These are phyloP conservation scores for Zoroaster sp. DNA, from an alignment of 53 echinoderm and acorn worm species.

Conservation along the genomic window DNA sequence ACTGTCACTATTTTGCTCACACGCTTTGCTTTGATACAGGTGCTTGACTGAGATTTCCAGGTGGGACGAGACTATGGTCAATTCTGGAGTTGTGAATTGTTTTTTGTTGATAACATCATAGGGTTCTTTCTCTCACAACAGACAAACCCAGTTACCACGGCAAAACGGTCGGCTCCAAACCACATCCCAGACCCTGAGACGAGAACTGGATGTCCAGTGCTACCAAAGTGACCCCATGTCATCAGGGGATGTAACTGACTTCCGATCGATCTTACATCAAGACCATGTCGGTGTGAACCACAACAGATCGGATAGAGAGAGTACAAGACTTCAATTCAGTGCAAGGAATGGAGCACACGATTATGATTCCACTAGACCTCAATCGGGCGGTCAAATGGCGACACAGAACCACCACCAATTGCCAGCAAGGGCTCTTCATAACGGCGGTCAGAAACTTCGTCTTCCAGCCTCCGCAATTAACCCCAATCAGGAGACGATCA, in stretches of 20 bases:
- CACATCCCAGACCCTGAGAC: neutral
- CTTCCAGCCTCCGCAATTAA: neutral
- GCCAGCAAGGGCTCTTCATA: neutral
- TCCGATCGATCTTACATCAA: neutral
- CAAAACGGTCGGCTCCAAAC: neutral
- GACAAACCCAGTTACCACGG: neutral
- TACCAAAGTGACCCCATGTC: neutral
- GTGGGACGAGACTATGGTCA: too few species aligned
- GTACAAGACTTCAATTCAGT: neutral
- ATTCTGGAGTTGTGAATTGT: too few species aligned
- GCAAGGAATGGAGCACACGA: neutral
- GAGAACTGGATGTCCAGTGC: neutral
- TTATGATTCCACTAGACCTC: too few species aligned
- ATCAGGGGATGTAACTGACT: constrained; percentile 1
- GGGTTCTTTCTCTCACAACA: neutral
- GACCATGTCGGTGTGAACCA: neutral
- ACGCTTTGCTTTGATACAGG: too few species aligned
- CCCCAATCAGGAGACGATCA: neutral
- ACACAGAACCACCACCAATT: too few species aligned
- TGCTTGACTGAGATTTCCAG: too few species aligned
- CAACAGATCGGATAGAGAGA: neutral
- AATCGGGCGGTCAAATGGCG: neutral
- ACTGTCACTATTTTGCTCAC: too few species aligned
- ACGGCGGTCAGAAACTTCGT: neutral
- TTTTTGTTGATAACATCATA: too few species aligned